phyloP scores from a whole-genome alignment of 2,888 invertebrate species.

The Habroteleia sp. region DNA sequence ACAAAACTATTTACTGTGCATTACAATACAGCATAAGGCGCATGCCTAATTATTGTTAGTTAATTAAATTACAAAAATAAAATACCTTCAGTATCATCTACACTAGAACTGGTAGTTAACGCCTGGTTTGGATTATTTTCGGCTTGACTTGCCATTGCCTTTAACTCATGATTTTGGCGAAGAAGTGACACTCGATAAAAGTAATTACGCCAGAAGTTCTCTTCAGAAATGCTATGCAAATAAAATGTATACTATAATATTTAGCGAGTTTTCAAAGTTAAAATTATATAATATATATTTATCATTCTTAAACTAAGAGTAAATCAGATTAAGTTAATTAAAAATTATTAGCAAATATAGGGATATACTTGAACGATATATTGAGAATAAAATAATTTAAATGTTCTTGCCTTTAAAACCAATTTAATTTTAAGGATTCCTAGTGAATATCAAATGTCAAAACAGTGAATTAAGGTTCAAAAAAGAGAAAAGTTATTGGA shows the following conservation, averaged over 20 bases:
- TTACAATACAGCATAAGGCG: conserved; percentile 61
- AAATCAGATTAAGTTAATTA: too few relatives aligned
- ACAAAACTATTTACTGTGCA: conserved; percentile 53
- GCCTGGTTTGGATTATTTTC: conserved; percentile 78
- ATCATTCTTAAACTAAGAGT: too few relatives aligned
- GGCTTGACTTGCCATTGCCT: conserved; percentile 83
- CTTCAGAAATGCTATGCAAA: conserved; percentile 92
- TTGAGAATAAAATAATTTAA: too few relatives aligned
- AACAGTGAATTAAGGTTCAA: too few relatives aligned
- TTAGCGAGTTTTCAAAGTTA: conserved; percentile 6
- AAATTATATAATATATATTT: too few relatives aligned
- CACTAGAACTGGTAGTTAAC: conserved; percentile 79
- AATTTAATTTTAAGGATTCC: too few relatives aligned
- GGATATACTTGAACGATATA: too few relatives aligned
- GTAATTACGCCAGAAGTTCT: conserved; percentile 99
- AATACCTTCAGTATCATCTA: conserved; percentile 84
- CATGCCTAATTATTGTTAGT: conserved; percentile 37
- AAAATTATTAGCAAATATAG: too few relatives aligned
- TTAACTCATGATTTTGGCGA: conserved; percentile 96
- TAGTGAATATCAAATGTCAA: too few relatives aligned
- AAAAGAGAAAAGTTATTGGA: too few relatives aligned
- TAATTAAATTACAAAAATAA: conserved; percentile 10
- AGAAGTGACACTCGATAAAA: conserved; percentile 99
- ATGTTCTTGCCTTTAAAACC: too few relatives aligned
- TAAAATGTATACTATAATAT: conserved; percentile 25